Base-by-base conservation (phyloP, 2,113 vertebrate species). In the Gymnogyps californianus region DNA sequence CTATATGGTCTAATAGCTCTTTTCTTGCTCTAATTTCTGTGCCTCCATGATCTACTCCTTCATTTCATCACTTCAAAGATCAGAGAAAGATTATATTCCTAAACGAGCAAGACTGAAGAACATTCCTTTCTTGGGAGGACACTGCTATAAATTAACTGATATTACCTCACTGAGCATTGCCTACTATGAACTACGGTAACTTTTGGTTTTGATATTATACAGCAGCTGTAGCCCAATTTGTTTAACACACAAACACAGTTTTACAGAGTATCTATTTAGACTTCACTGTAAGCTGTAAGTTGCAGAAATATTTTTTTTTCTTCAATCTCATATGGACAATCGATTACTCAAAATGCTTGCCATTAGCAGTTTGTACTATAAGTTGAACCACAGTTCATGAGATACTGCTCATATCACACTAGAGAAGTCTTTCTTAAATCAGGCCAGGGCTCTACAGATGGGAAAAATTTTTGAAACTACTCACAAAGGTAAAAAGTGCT, bases 21-120 rank as follows among this genome's bases (percentile, higher is more conserved):
- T 90, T 88, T 83, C 75, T 78, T 87, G 31, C 49, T 97, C 83
- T 90, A 51, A 89, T 93, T 95, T 90, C 58, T 78, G 40, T 65
- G 69, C 29, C 25, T 83, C n/a, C 2, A 0, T 65, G 24, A 55
- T 71, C 44, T 57, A 58, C 31, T 82, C 47, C 75, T 81, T 87
- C 47, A 52, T 83, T 83, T 92, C 64, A 47, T 51, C 29, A 70
- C 72, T 93, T 92, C 49, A 90, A 92, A 76, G 44, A 83, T 80
- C 82, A 93, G 54, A 85, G 75, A 86, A 90, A 79, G 49, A 46
- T 93, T 81, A 64, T 76, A 65, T 62, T 88, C 75, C 81, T 90
- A 62, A 94, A 92, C 0, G 4, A 72, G 40, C 54, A 78, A 82
- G 72, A 58, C 46, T 47, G 78, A 69, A 93, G 64, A 87, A 66